Evolutionary conservation across 2,888 invertebrate species (phyloP).

Genomic region (Eupeodes latifasciatus): DNA sequence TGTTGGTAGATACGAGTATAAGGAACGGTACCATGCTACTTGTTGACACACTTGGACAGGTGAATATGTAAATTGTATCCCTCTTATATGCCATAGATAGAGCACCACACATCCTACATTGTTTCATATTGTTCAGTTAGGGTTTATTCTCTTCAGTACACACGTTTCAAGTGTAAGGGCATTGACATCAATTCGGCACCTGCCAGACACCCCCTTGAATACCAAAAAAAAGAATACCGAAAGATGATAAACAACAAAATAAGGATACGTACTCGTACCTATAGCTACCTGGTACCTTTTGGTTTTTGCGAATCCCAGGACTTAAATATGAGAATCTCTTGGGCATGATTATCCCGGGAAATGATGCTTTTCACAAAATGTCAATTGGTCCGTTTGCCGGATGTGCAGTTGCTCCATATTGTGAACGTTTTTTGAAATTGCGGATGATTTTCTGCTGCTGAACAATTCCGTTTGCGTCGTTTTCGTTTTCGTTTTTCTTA

Average conservation of each 20-base stretch:
- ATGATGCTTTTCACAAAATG: slow-evolving; percentile 56
- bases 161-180: slow-evolving; percentile 54
- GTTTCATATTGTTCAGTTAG: slow-evolving; percentile 42
- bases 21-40: slow-evolving; percentile 40
- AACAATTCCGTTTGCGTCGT: slow-evolving; percentile 41
- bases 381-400: slow-evolving; percentile 65
- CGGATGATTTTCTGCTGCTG: slow-evolving; percentile 47
- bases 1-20: slow-evolving; percentile 18
- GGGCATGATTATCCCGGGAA: slow-evolving; percentile 61
- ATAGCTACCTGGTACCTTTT: background rate
- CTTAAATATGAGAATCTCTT: slow-evolving; percentile 40
- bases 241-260: background rate
- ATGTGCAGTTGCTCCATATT: slow-evolving; percentile 61
- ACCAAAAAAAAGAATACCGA: background rate
- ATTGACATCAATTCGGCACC: slow-evolving; percentile 59
- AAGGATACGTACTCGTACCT: background rate
- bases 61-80: slow-evolving; percentile 58
- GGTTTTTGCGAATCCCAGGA: slow-evolving; percentile 21
- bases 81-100: background rate
- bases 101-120: slow-evolving; percentile 11
- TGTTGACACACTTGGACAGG: slow-evolving; percentile 73
- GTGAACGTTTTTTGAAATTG: slow-evolving; percentile 51
- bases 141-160: slow-evolving; percentile 21
- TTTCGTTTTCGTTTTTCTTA: background rate
- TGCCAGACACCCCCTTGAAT: slow-evolving; percentile 41